Conservation (phyloP, 2,113 vertebrate species). For the Microcebus griseorufus region DNA sequence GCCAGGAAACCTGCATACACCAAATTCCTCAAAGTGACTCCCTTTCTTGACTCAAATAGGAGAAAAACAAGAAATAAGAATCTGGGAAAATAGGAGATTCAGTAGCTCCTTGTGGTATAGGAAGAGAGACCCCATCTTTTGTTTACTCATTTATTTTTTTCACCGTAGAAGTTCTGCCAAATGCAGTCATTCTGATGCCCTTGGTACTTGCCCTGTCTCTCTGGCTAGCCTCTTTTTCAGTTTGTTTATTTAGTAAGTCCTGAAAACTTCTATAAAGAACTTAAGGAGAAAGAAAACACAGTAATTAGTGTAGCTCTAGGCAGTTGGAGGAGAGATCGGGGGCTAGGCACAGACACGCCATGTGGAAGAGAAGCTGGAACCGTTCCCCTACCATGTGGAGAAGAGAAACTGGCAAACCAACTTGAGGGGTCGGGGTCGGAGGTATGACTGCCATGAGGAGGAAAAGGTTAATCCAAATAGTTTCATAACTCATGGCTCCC, state of each 20-base stretch:
- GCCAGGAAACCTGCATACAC: neutral
- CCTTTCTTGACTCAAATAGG: neutral
- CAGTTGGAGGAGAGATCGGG: neutral
- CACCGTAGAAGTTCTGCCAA: neutral
- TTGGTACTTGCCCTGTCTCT: neutral
- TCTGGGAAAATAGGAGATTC: neutral
- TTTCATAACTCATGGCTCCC: neutral
- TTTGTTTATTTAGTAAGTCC: neutral
- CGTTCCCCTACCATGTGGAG: neutral
- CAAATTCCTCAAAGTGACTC: neutral
- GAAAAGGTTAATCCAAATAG: neutral
- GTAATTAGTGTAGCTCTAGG: neutral
- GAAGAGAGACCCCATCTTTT: neutral
- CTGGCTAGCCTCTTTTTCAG: neutral
- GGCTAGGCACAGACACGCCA: neutral
- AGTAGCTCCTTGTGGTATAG: neutral
- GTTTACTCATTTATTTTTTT: neutral
- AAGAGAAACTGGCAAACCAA: slow-evolving; percentile 13
- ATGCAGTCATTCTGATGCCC: neutral
- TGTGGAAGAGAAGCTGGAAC: neutral
- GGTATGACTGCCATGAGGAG: rapidly evolving
- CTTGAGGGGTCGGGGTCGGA: neutral
- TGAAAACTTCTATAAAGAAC: neutral
- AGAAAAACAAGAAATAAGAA: neutral
- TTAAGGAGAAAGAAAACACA: neutral